Conservation (phyloP, 2,888 invertebrate genomes). For the Platycheirus rosarum region DNA sequence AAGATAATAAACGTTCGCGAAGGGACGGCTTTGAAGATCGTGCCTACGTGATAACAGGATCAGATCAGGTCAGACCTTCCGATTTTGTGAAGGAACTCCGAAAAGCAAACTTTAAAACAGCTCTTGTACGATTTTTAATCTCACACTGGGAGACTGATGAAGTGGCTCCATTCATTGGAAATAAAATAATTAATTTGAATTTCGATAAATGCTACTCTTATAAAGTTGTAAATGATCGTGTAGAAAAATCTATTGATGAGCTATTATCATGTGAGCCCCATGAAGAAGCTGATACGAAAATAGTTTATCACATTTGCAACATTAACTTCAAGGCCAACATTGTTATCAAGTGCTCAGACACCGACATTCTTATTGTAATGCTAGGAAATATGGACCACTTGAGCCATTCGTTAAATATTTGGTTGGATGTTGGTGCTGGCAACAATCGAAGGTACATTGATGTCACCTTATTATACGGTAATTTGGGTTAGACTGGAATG, state of each 20-base stretch:
- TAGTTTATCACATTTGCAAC: conserved; percentile 21
- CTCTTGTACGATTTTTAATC: no score
- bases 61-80: conserved; percentile 13
- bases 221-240: conserved; percentile 17
- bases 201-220: neutral
- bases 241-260: conserved; percentile 17
- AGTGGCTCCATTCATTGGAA: no score
- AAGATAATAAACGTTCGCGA: conserved; percentile 9
- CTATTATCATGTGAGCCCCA: conserved; percentile 7
- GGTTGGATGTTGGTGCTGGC: no score
- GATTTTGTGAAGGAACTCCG: conserved; percentile 10
- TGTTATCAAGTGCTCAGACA: conserved; percentile 4
- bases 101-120: conserved; percentile 10
- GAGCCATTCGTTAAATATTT: no score
- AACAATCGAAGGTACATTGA: no score
- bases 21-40: no score
- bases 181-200: no score
- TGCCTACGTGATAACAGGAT: no score
- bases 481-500: no score
- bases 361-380: conserved; percentile 12
- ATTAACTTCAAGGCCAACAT: conserved; percentile 13
- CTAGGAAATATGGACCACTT: neutral
- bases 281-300: conserved; percentile 28
- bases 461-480: no score
- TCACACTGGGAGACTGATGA: conserved; percentile 12